Evolutionary conservation across 2,113 vertebrate species (phyloP).

Genomic region (Lophotis ruficrista): DNA sequence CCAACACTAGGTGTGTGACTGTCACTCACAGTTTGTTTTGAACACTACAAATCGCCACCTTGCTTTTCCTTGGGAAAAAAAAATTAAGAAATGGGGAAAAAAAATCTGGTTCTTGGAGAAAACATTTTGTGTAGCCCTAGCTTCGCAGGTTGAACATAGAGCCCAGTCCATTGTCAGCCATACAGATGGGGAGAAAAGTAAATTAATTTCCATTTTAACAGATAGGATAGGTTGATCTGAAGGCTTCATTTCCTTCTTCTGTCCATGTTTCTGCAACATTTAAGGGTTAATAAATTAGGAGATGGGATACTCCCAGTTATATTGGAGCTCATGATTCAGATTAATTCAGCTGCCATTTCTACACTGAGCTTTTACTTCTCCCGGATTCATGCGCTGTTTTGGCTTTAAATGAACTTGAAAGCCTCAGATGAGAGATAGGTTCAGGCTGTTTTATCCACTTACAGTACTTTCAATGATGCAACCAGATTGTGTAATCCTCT

Average conservation of each 20-base stretch:
- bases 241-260: neutral
- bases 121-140: neutral
- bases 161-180: rapidly evolving
- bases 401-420: neutral
- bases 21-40: neutral
- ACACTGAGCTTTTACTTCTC: neutral
- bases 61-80: neutral
- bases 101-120: neutral
- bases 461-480: neutral
- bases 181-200: neutral
- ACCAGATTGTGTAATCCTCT: neutral
- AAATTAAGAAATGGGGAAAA: neutral
- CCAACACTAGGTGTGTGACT: neutral
- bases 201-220: neutral
- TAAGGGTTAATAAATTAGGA: neutral
- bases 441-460: neutral
- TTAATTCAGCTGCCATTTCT: neutral
- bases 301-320: neutral
- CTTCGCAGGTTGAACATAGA: neutral
- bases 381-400: rapidly evolving
- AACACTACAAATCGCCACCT: neutral
- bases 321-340: neutral
- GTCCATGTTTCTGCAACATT: neutral
- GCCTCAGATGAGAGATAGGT: neutral
- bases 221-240: neutral